A percentile compares a stretch with the other conserved stretches of the same genome.
Conservation (phyloP, 92 coral and sea anemone species). For the Isaurus tuberculatus region DNA sequence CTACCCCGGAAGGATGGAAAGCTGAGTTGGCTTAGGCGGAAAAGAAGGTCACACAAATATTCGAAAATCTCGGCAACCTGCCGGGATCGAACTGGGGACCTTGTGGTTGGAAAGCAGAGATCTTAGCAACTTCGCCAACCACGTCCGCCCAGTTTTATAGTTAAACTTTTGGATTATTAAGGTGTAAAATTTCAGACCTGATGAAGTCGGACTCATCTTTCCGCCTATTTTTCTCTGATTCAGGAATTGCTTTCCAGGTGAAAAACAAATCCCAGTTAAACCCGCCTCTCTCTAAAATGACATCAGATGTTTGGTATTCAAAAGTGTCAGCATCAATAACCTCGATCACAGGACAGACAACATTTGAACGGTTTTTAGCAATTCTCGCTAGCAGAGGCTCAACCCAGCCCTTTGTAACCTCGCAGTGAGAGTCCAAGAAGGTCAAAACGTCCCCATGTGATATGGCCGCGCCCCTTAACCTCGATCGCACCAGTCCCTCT, state of each 20-base stretch:
- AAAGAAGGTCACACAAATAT: too few relatives aligned
- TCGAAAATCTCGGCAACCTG: too few relatives aligned
- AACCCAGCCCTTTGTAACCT: constrained; percentile 89
- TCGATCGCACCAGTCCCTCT: constrained; percentile 88
- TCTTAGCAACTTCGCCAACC: too few relatives aligned
- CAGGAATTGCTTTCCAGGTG: constrained; percentile 93
- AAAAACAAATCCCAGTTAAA: constrained; percentile 89
- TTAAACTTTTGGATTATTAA: too few relatives aligned
- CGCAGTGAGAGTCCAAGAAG: constrained; percentile 91
- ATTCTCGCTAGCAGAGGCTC: constrained; percentile 87
- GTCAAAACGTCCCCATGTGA: constrained; percentile 87
- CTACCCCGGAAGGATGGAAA: background rate
- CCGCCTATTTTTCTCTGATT: constrained; percentile 78
- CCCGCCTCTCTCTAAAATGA: constrained; percentile 88
- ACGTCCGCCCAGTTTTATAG: background rate
- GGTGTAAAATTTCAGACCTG: constrained; percentile 48
- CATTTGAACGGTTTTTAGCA: constrained; percentile 79
- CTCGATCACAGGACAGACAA: constrained; percentile 91
- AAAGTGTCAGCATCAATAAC: constrained; percentile 88
- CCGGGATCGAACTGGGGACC: too few relatives aligned
- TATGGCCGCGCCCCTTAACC: constrained; percentile 84
- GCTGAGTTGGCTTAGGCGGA: background rate
- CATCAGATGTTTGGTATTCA: constrained; percentile 82
- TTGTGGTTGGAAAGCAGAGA: too few relatives aligned
- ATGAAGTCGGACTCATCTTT: constrained; percentile 89